Evolutionary conservation across 2,113 vertebrate genomes (phyloP), one percentile per base, ranked within the genome.

Genomic region (Lates calcarifer): DNA sequence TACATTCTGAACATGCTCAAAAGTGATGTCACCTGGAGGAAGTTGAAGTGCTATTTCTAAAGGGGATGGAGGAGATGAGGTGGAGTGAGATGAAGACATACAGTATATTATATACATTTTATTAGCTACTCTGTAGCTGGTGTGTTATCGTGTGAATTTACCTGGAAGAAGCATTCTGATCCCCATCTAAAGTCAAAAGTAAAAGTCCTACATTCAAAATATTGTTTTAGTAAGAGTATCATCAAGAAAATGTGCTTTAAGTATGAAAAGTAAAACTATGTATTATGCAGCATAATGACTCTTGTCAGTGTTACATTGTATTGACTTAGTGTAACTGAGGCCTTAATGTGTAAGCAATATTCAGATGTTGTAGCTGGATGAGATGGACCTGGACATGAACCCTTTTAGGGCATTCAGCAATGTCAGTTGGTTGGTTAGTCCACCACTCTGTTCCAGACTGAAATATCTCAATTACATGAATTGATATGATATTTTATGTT

Each of bases 1-100:
- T 39, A 7, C 18, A 24, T 13, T 57, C 51, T 45, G 39, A 55
- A 80, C 28, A 24, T 56, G 12, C 61, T 56, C 29, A 22, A 63
- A 68, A 68, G 35, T 39, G 76, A 74, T 28, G 39, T 77, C 78
- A 87, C 17, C 72, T 56, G 56, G 26, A 71, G 49, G 49, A 69
- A 56, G 61, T 5, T 45, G 24, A 77, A 66, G 71, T 61, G 29
- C 57, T 74, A 41, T 82, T 70, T 75, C 45, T 37, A 77, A 64
- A 61, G 22, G 3, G 9, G 22, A 66, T 22, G 37, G 31, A 22
- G 18, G 20, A 2, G 56, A 22, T 49, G 28, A 55, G 45, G 37
- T 37, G 47, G 58, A 28, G 28, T 29, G 31, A 28, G 55, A 20
- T 6, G 12, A 4, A 64, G 31, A 29, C 17, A 66, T 35, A n/a